Evolutionary conservation across 2,113 vertebrate genomes (phyloP).

Genomic region (Reinhardtius hippoglossoides): DNA sequence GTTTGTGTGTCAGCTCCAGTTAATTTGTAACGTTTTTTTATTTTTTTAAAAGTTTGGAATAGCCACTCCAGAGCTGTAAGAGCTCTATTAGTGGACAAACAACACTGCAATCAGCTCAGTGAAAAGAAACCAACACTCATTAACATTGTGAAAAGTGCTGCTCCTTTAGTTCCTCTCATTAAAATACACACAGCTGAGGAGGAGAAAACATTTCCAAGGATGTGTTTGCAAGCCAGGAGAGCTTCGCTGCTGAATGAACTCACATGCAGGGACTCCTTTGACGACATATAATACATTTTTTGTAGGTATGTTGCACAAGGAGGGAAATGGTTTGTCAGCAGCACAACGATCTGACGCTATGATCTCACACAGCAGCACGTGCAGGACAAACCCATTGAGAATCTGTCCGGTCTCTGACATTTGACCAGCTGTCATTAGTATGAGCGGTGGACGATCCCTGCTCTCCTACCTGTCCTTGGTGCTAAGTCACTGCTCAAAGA

Average conservation of each 20-base stretch:
- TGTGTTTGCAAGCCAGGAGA: slow-evolving; percentile 12
- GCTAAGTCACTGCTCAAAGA: slow-evolving; percentile 59
- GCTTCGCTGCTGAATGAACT: background rate
- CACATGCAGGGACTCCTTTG: background rate
- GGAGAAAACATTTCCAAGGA: background rate
- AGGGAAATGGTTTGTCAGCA: background rate
- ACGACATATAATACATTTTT: background rate
- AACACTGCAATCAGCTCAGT: slow-evolving; percentile 26
- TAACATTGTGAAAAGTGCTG: background rate
- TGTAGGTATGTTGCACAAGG: background rate
- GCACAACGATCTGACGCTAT: slow-evolving; percentile 5
- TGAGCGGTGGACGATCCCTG: slow-evolving; percentile 31
- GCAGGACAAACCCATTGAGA: slow-evolving; percentile 10
- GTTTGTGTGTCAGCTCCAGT: background rate
- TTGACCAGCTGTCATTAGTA: slow-evolving; percentile 55
- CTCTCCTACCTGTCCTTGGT: slow-evolving; percentile 61
- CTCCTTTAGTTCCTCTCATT: slow-evolving; percentile 19
- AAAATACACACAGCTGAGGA: background rate
- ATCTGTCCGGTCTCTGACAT: slow-evolving; percentile 14
- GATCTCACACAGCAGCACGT: slow-evolving; percentile 11
- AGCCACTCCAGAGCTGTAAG: slow-evolving; percentile 23
- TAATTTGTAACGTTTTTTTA: slow-evolving; percentile 1
- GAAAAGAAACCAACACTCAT: slow-evolving; percentile 42
- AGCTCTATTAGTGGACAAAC: slow-evolving; percentile 51
- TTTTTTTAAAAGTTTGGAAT: slow-evolving; percentile 3